Evolutionary conservation across 2,888 invertebrate species (phyloP).

Genomic region (Zygaena filipendulae): DNA sequence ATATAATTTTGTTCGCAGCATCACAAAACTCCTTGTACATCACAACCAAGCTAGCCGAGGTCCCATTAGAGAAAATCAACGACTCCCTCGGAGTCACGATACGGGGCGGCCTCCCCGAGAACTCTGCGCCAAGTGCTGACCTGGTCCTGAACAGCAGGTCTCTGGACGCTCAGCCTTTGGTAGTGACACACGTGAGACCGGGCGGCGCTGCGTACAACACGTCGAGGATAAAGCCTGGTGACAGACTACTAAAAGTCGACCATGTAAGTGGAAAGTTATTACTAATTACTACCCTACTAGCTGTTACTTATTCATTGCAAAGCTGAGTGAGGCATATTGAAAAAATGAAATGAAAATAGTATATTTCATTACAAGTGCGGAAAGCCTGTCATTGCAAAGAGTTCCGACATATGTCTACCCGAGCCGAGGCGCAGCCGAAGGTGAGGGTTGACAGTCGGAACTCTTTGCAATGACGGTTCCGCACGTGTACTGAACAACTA

Average conservation of each 20-base stretch:
- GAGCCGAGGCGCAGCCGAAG: too few species aligned
- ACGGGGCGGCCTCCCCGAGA: slow-evolving; percentile 77
- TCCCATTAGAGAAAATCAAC: slow-evolving; percentile 82
- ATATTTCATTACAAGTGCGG: too few species aligned
- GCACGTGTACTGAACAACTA: too few species aligned
- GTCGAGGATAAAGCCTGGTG: slow-evolving; percentile 90
- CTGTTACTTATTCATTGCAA: too few species aligned
- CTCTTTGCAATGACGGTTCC: too few species aligned
- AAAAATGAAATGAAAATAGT: too few species aligned
- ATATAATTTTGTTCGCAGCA: slow-evolving; percentile 39
- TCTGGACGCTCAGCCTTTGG: slow-evolving; percentile 75
- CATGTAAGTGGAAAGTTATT: slow-evolving; percentile 75
- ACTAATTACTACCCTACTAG: too few species aligned
- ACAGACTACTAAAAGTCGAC: slow-evolving; percentile 88
- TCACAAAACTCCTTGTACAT: slow-evolving; percentile 81
- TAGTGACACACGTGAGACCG: slow-evolving; percentile 89
- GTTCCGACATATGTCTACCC: too few species aligned
- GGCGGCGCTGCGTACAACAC: slow-evolving; percentile 92
- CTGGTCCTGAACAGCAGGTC: slow-evolving; percentile 68
- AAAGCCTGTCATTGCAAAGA: too few species aligned
- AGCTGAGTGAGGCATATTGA: too few species aligned
- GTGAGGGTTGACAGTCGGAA: too few species aligned
- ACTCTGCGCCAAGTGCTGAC: slow-evolving; percentile 68
- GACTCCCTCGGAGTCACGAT: slow-evolving; percentile 91
- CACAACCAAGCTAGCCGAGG: slow-evolving; percentile 81